Conservation (phyloP, 2,113 vertebrate species). For the Gymnarchus niloticus region DNA sequence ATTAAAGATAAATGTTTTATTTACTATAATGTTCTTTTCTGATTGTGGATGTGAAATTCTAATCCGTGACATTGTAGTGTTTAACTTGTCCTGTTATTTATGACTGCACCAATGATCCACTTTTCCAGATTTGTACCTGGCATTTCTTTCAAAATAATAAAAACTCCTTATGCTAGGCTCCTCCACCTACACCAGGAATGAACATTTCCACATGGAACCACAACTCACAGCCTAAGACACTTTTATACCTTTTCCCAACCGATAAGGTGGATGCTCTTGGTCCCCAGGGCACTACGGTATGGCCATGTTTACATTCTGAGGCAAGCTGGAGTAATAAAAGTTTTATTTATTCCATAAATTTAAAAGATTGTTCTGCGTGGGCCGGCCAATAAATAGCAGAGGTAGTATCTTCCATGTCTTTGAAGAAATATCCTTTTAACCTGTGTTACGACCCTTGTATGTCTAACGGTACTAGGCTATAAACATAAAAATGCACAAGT, state of each 20-base stretch:
- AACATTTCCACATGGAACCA: not conserved
- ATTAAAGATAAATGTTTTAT: too few species aligned
- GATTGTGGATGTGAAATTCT: too few species aligned
- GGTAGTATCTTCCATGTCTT: not conserved
- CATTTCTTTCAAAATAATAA: not conserved
- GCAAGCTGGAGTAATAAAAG: not conserved
- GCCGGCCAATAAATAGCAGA: not conserved
- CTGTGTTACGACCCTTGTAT: slow-evolving; percentile 5
- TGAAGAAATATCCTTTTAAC: not conserved
- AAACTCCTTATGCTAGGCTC: not conserved
- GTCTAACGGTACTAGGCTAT: not conserved
- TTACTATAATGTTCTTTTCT: too few species aligned
- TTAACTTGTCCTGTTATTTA: not conserved
- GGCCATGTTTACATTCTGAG: not conserved
- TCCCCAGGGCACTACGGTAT: not conserved
- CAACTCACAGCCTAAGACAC: slow-evolving; percentile 4
- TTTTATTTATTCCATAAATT: not conserved
- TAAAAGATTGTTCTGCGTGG: not conserved
- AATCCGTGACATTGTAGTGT: too few species aligned
- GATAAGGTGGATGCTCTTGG: not conserved
- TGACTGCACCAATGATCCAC: not conserved
- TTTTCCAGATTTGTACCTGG: not conserved
- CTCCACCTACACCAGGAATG: not conserved
- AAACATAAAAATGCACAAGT: not conserved
- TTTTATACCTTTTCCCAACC: not conserved